These are phyloP conservation scores for Caenorhabditis elegans DNA, from an alignment of 1,140 invertebrate species.

Conservation along the genomic window WBcel235 BX284606.5:485001-485500, in stretches of 20 bases:
- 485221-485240: slow-evolving; percentile 74
- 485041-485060: neutral
- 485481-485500: no score
- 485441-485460: no score
- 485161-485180: slow-evolving; percentile 77
- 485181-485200: slow-evolving; percentile 75
- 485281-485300: slow-evolving; percentile 77
- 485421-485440: no score
- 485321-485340: slow-evolving; percentile 15
- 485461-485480: no score
- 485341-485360: no score
- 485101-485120: slow-evolving; percentile 73
- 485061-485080: slow-evolving; percentile 83
- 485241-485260: slow-evolving; percentile 73
- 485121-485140: slow-evolving; percentile 68
- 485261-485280: slow-evolving; percentile 75
- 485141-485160: slow-evolving; percentile 59
- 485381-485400: no score
- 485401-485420: no score
- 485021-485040: neutral
- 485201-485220: slow-evolving; percentile 75
- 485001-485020: slow-evolving; percentile 76
- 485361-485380: no score
- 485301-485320: slow-evolving; percentile 73
- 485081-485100: slow-evolving; percentile 77